Evolutionary conservation across 2,888 invertebrate genomes (phyloP).

Genomic region (Arge pagana): DNA sequence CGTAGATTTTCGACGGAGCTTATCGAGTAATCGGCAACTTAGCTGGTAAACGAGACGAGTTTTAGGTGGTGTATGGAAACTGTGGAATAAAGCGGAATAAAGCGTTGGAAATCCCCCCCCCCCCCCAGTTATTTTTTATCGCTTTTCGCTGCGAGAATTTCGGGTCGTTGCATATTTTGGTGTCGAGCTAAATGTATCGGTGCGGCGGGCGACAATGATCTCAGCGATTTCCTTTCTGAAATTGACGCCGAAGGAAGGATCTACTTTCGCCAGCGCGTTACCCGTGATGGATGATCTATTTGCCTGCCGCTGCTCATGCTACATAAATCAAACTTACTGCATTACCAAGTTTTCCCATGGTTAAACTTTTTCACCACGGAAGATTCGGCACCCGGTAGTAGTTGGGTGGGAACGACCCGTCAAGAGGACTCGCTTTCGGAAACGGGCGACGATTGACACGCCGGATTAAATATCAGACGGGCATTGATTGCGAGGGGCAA

Average conservation of each 20-base stretch:
- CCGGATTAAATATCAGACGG: constrained; percentile 42
- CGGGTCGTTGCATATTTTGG: too few species aligned
- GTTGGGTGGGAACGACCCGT: constrained; percentile 4
- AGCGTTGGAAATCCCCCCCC: too few species aligned
- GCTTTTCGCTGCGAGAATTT: neutral
- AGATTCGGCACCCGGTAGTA: neutral
- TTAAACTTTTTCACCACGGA: constrained; percentile 2
- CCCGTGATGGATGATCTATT: constrained; percentile 14
- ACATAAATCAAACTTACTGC: constrained; percentile 19
- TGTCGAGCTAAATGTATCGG: too few species aligned
- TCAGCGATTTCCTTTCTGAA: neutral
- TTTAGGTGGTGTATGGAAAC: too few species aligned
- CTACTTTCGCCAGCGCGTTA: constrained; percentile 3
- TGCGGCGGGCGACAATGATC: constrained; percentile 2
- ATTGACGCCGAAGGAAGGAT: constrained; percentile 11
- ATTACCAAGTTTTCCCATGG: constrained; percentile 8
- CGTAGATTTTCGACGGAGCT: too few species aligned
- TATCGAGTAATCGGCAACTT: too few species aligned
- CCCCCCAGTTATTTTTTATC: neutral
- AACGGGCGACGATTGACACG: constrained; percentile 37
- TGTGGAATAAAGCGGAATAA: too few species aligned
- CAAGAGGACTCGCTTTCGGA: constrained; percentile 3
- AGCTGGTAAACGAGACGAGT: too few species aligned
- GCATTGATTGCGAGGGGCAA: constrained; percentile 38
- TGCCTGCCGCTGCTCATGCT: constrained; percentile 7